These are phyloP conservation scores for Coelopa pilipes DNA, from an alignment of 2,888 invertebrate species.

Conservation along the genomic window DNA sequence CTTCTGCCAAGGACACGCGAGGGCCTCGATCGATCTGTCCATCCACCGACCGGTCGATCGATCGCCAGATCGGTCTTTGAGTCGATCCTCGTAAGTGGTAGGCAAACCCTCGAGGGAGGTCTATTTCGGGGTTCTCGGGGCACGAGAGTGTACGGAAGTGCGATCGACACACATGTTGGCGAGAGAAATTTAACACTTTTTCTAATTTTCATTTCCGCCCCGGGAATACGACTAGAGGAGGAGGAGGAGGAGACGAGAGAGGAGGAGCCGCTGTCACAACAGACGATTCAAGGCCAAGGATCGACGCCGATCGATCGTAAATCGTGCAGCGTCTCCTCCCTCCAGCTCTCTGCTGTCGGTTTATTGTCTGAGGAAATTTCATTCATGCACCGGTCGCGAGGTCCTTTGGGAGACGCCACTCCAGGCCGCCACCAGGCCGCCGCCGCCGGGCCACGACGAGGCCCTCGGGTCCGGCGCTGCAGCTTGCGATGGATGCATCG, in stretches of 20 bases:
- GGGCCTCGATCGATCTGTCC: no score
- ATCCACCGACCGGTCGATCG: no score
- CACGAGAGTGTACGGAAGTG: not conserved
- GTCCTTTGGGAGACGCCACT: constrained; percentile 1
- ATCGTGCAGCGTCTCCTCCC: no score
- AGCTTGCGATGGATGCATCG: not conserved
- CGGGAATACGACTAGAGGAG: not conserved
- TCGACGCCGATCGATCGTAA: not conserved
- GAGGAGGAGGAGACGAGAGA: no score
- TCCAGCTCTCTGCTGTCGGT: not conserved
- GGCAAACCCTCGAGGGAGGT: no score
- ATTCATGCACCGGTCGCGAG: not conserved
- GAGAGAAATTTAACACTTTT: constrained; percentile 11
- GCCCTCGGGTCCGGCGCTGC: not conserved
- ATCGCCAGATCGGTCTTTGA: no score
- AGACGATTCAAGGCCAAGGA: not conserved
- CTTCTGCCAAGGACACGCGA: constrained; percentile 5
- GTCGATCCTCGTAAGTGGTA: no score
- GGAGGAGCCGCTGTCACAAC: constrained; percentile 25
- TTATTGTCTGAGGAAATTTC: not conserved
- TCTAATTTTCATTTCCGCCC: not conserved
- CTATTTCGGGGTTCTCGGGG: no score
- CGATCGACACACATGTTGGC: not conserved
- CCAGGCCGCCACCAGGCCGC: not conserved
- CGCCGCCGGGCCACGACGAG: not conserved